phyloP scores from a whole-genome alignment of 2,113 vertebrate genomes.

The Cebus imitator region DNA sequence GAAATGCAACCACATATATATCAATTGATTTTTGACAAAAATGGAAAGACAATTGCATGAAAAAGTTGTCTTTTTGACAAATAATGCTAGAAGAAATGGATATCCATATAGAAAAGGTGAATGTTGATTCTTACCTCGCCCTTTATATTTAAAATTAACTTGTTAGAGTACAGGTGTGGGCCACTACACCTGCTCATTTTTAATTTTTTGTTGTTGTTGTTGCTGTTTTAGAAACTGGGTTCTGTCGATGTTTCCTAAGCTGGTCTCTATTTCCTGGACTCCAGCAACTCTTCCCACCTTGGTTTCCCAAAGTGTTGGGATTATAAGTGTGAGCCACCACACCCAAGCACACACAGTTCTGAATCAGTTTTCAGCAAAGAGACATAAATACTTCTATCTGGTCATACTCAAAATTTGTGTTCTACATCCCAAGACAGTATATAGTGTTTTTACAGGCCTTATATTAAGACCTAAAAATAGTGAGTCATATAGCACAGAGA shows the following conservation, averaged over 20 bases:
- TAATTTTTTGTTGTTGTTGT: no score
- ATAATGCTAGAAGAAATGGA: background rate
- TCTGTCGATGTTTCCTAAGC: no score
- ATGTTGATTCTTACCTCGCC: background rate
- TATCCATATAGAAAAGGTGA: background rate
- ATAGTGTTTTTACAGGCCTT: background rate
- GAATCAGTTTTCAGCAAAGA: background rate
- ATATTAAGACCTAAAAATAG: background rate
- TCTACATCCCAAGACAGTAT: background rate
- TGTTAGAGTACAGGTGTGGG: background rate
- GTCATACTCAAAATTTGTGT: background rate
- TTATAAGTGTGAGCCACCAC: no score
- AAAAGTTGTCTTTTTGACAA: background rate
- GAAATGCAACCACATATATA: background rate
- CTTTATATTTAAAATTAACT: background rate
- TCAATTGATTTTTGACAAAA: background rate
- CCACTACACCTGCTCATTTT: no score
- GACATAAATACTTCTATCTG: background rate
- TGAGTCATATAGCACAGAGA: background rate
- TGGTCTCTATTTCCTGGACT: no score
- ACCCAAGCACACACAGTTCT: background rate
- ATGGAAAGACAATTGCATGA: background rate
- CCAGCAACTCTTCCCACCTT: no score
- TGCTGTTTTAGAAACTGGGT: no score
- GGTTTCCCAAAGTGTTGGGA: no score